Evolutionary conservation across 2,888 invertebrate species (phyloP), one percentile per base, ranked within the genome.

Genomic region (Pteria penguin): DNA sequence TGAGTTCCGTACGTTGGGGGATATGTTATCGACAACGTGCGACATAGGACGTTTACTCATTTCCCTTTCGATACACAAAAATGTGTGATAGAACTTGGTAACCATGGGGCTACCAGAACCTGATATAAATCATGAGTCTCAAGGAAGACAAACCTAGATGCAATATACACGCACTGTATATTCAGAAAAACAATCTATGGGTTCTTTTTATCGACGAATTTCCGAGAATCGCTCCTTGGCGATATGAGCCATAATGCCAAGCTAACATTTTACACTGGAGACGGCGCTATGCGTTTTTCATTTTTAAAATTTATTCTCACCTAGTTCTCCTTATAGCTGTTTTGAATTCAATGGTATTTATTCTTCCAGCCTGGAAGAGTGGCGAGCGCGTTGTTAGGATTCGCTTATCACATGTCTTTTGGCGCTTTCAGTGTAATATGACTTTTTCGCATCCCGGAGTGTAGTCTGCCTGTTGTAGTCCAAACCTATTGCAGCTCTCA

Each of bases 251-350:
- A 52, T 8, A 11, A n/a, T n/a, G 31, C 62, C 29, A 27, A 45
- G n/a, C 57, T 69, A n/a, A 55, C 70, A 45, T 24, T n/a, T 75
- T 14, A 54, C 61, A 33, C 69, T 80, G 2, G 54, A 80, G 58
- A 72, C n/a, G 80, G 0, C 58, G 77, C 1, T 60, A 69, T 2
- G 61, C 61, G 14, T 80, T 70, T 61, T 80, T 78, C 58, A 60
- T 80, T n/a, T 60, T 80, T 27, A 80, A 78, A 58, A 66, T 80
- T 31, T 67, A 78, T 45, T 80, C n/a, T n/a, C n/a, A n/a, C n/a
- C n/a, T n/a, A n/a, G n/a, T n/a, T n/a, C n/a, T n/a, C n/a, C n/a
- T n/a, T n/a, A n/a, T n/a, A 63, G 74, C 69, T 4, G 5, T 77
- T 36, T 75, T 77, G 54, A 67, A 72, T 14, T 60, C 69, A 45